Evolutionary conservation across 1,140 invertebrate genomes (phyloP).

Genomic region (Luehdorfia chinensis): DNA sequence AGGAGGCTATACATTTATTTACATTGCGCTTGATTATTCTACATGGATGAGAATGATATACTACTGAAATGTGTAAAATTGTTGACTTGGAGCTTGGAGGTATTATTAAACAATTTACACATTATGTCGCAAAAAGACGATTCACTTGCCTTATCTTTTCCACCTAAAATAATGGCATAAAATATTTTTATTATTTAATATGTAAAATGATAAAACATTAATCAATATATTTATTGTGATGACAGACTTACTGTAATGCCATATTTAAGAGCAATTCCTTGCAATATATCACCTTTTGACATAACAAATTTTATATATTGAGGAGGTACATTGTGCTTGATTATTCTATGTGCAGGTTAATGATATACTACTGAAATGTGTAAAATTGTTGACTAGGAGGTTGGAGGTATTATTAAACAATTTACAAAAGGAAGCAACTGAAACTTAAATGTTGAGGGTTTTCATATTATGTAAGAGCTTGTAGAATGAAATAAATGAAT

Average conservation of each 20-base stretch:
- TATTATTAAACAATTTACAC: not conserved
- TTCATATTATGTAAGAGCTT: too few relatives aligned
- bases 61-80: not conserved
- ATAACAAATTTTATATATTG: conserved; percentile 89
- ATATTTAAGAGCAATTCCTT: conserved; percentile 95
- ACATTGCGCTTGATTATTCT: not conserved
- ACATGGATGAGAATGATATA: not conserved
- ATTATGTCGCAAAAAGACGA: conserved; percentile 91
- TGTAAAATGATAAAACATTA: conserved; percentile 34
- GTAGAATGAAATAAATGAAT: too few relatives aligned
- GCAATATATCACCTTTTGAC: conserved; percentile 89
- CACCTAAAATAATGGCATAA: conserved; percentile 83
- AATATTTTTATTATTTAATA: conserved; percentile 25
- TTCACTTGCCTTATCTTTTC: conserved; percentile 93
- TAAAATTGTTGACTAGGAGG: not conserved
- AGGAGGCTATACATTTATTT: not conserved
- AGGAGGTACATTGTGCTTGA: not conserved
- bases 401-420: not conserved
- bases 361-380: not conserved
- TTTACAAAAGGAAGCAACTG: too few relatives aligned
- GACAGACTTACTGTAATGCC: conserved; percentile 89
- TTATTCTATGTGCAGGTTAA: not conserved
- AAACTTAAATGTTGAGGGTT: too few relatives aligned
- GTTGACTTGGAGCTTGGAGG: not conserved
- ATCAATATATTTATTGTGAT: conserved; percentile 54